Evolutionary conservation across 1,140 invertebrate species (phyloP), one percentile per base, ranked within the genome.

Genomic region (Choristoneura fumiferana): DNA sequence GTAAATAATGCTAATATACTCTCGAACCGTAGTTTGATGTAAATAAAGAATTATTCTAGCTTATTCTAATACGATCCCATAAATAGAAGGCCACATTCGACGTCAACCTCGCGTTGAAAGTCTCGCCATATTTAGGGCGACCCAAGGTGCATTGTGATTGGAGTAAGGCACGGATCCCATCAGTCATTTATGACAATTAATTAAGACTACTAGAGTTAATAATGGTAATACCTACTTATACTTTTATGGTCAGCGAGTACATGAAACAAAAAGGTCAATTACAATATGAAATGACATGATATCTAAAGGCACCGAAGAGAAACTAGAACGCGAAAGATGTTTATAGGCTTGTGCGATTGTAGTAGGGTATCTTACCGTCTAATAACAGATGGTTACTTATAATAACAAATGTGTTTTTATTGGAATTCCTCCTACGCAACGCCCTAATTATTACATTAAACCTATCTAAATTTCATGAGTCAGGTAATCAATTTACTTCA

Each of bases 191-290:
- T 49, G 43, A 49, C 43, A 49, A 49, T 49, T 33, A 49, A 49
- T 49, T 49, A 49, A 49, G 29, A n/a, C 17, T 49, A 43, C 22
- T 49, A 49, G 17, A 49, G 18, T 29, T 49, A 49, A 33, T 33
- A 65, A 45, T 54, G 49, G 33, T 69, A 65, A 78, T 84, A 84
- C 81, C 70, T 85, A 77, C 69, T 80, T 72, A 85, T 80, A 80
- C 78, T 80, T 67, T 62, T 65, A 67, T 73, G 63, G 75, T 60
- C 76, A 69, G 83, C 80, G 63, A 67, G 80, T 85, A 85, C 82
- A 85, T 85, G 82, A 81, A 84, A 84, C 81, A 84, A 82, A 84
- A 71, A 71, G 55, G 17, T 15, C 12, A 57, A 43, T 43, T 43
- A 54, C 14, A 54, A 54, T 49, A 29, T 49, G 18, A 13, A 49